Percentiles rank a stretch among this genome's conserved stretches.
Evolutionary conservation across 2,113 vertebrate genomes (phyloP).

Genomic region (Dromaius novaehollandiae): DNA sequence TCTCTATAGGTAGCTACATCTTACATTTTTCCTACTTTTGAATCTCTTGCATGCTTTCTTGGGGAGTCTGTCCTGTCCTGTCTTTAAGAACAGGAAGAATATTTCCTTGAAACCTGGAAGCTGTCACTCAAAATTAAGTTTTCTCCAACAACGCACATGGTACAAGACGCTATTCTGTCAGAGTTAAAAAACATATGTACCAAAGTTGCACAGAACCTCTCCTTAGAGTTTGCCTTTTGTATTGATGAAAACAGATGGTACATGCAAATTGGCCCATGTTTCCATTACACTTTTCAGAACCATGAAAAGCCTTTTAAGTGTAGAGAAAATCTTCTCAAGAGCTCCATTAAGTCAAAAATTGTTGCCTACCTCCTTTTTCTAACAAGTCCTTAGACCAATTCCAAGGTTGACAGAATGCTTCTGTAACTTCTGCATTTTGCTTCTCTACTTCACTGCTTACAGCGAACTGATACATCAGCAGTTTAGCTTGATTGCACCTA

Average conservation of each 20-base stretch:
- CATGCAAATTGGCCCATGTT: not conserved
- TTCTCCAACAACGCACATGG: not conserved
- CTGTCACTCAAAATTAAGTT: not conserved
- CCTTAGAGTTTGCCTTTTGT: not conserved
- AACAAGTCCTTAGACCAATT: not conserved
- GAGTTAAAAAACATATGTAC: not conserved
- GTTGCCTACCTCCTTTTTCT: not conserved
- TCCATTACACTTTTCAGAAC: not conserved
- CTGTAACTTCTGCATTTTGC: not conserved
- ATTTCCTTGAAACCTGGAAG: not conserved
- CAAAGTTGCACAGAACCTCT: not conserved
- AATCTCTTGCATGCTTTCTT: not conserved
- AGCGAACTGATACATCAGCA: not conserved
- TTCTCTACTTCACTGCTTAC: not conserved
- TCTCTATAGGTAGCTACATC: rapidly evolving
- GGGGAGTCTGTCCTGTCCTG: not conserved
- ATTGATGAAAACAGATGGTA: not conserved
- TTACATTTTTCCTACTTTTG: not conserved
- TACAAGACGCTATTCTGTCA: not conserved
- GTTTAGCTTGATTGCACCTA: not conserved
- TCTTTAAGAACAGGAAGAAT: not conserved
- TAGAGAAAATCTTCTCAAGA: not conserved
- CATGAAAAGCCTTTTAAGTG: not conserved
- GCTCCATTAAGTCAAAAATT: not conserved
- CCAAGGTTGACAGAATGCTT: not conserved